phyloP scores from a whole-genome alignment of 2,888 invertebrate genomes.

The Luperina nickerlii region DNA sequence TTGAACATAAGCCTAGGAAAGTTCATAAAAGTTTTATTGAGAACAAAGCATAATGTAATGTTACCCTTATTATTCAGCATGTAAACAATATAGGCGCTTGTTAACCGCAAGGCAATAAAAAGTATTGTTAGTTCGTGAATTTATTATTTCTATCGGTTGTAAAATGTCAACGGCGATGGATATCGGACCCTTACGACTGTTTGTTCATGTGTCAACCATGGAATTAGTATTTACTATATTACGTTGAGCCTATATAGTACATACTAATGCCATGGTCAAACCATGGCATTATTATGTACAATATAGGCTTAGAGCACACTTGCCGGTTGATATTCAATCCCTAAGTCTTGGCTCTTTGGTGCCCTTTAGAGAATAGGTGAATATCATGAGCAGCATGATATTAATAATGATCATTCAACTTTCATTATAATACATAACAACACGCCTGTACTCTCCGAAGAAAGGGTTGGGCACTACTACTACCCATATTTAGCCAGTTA shows the following conservation, averaged over 20 bases:
- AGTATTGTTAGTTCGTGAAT: slow-evolving; percentile 68
- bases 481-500: background rate
- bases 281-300: too few species aligned
- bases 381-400: background rate
- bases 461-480: background rate
- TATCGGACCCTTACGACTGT: slow-evolving; percentile 41
- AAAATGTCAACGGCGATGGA: slow-evolving; percentile 63
- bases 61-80: slow-evolving; percentile 74
- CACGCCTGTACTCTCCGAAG: background rate
- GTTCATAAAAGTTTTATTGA: slow-evolving; percentile 70
- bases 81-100: slow-evolving; percentile 74
- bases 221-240: background rate
- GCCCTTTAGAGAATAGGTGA: background rate
- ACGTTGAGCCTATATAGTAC: background rate
- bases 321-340: slow-evolving; percentile 7
- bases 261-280: background rate
- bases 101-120: slow-evolving; percentile 72
- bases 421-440: background rate
- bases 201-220: slow-evolving; percentile 27
- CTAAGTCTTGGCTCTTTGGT: background rate
- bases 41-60: slow-evolving; percentile 71
- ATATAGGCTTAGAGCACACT: slow-evolving; percentile 11
- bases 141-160: slow-evolving; percentile 70
- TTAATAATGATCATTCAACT: background rate
- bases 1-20: slow-evolving; percentile 58